Conservation (phyloP, 2,797 vertebrate genomes). For the Leptoclinus maculatus region DNA sequence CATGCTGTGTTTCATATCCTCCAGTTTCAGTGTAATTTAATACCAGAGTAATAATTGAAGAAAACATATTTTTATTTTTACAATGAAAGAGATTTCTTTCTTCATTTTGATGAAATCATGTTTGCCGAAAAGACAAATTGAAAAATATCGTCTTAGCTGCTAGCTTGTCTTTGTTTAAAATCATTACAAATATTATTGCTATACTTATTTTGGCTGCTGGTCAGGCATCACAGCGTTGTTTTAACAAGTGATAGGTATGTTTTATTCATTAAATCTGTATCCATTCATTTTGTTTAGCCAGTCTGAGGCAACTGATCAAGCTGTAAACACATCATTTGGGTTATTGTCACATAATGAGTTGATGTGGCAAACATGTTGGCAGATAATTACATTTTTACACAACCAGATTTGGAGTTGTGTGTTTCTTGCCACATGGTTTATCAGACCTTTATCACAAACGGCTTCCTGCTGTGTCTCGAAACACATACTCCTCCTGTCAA, state of each 20-base stretch:
- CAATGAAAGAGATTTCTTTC: background rate
- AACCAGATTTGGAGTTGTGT: background rate
- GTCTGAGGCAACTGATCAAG: background rate
- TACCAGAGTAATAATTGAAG: conserved; percentile 10
- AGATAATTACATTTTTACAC: background rate
- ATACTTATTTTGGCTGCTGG: background rate
- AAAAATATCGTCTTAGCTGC: background rate
- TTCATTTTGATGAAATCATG: no score
- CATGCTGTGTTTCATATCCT: background rate
- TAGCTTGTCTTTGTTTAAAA: background rate
- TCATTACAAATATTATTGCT: background rate
- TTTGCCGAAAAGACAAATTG: background rate
- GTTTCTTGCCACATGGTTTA: background rate
- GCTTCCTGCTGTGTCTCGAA: background rate
- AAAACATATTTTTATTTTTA: background rate
- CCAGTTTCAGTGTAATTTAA: conserved; percentile 4
- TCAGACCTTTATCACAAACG: background rate
- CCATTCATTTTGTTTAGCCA: background rate
- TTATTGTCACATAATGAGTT: background rate
- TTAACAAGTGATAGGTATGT: background rate
- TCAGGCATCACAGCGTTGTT: background rate
- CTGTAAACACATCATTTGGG: background rate
- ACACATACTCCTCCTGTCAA: background rate
- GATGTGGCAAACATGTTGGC: background rate
- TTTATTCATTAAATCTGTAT: background rate